Percentiles rank a stretch among this genome's conserved stretches.
These are phyloP conservation scores for Aythya baeri DNA, from an alignment of 2,113 vertebrate genomes.

Conservation along the genomic window DNA sequence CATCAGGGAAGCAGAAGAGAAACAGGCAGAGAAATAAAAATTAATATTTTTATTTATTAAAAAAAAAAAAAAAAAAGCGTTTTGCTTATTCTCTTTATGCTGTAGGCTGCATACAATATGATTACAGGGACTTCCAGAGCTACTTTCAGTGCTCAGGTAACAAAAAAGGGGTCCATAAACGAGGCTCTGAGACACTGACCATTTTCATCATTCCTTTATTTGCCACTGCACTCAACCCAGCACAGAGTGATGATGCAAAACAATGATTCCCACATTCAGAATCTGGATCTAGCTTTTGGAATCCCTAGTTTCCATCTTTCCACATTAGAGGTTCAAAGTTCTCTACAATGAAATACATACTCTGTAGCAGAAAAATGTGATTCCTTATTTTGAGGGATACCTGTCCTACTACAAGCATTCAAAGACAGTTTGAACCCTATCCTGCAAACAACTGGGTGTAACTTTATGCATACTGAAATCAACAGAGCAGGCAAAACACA, in stretches of 20 bases:
- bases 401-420: background rate
- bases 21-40: background rate
- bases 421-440: background rate
- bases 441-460: background rate
- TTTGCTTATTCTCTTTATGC: background rate
- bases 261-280: background rate
- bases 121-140: background rate
- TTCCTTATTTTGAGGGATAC: background rate
- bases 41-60: too few relatives aligned
- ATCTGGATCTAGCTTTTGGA: background rate
- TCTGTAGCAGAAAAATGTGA: background rate
- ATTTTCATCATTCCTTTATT: background rate
- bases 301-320: background rate
- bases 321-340: background rate
- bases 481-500: background rate
- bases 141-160: background rate
- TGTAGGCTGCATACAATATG: background rate
- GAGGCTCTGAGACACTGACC: background rate
- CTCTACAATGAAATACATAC: background rate
- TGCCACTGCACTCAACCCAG: background rate
- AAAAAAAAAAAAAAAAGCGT: background rate
- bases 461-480: background rate
- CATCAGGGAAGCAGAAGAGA: background rate
- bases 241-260: background rate
- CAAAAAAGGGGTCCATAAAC: background rate